Conservation (phyloP, 2,113 vertebrate species). For the Apteryx owenii region DNA sequence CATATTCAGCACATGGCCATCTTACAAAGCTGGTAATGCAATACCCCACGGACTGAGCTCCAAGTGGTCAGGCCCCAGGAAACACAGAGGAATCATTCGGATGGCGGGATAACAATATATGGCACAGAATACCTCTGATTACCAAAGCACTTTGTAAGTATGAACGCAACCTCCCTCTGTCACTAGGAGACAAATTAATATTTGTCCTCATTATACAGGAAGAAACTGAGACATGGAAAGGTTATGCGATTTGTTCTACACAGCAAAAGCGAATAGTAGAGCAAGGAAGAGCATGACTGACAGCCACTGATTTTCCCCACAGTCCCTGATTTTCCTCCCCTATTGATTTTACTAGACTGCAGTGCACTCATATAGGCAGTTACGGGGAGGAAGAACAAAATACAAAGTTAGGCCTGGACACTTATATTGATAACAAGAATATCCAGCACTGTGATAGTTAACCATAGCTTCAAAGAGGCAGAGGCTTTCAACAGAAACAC, state of each 20-base stretch:
- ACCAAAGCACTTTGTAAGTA: background rate
- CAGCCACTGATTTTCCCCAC: background rate
- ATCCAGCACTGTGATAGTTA: background rate
- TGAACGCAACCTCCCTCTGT: background rate
- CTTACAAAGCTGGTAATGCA: background rate
- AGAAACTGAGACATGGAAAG: conserved; percentile 13
- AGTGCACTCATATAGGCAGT: background rate
- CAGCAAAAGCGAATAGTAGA: background rate
- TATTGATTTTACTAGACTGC: background rate
- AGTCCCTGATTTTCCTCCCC: background rate
- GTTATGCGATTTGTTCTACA: background rate
- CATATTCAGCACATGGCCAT: background rate
- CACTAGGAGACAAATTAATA: conserved; percentile 55
- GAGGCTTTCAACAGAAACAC: background rate
- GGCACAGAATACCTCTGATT: background rate
- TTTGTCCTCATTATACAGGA: conserved; percentile 17
- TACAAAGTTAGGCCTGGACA: background rate
- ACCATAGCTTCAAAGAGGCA: background rate
- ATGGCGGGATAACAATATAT: background rate
- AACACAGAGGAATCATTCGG: background rate
- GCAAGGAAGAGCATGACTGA: background rate
- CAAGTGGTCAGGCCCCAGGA: background rate
- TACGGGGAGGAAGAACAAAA: background rate
- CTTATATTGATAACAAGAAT: background rate
- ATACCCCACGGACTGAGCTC: background rate